Conservation (phyloP, 23 tunicate genomes). For the Corella eumyota region DNA sequence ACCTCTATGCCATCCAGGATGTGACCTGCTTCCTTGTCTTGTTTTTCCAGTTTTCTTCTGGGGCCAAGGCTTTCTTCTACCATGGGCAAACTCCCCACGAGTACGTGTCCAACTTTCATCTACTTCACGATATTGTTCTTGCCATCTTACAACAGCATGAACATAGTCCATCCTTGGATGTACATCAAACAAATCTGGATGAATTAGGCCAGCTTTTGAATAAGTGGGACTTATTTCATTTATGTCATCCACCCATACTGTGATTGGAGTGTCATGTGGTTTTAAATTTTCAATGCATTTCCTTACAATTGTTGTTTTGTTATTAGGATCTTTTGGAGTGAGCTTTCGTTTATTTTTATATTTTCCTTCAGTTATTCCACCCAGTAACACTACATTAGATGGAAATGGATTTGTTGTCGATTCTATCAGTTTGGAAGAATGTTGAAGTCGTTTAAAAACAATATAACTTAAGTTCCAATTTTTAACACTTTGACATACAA, state of each 20-base stretch:
- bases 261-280: too few relatives aligned
- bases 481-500: too few relatives aligned
- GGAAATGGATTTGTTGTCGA: too few relatives aligned
- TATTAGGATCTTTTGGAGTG: too few relatives aligned
- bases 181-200: slow-evolving; percentile 50
- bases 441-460: too few relatives aligned
- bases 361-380: too few relatives aligned
- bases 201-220: slow-evolving; percentile 23
- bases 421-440: too few relatives aligned
- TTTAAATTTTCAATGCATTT: too few relatives aligned
- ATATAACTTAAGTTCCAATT: too few relatives aligned
- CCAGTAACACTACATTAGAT: too few relatives aligned
- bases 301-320: too few relatives aligned
- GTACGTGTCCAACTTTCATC: slow-evolving; percentile 70
- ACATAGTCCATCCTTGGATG: slow-evolving; percentile 81
- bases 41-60: slow-evolving; percentile 71
- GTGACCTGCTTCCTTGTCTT: slow-evolving; percentile 52
- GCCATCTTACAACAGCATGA: slow-evolving; percentile 73
- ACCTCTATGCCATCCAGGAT: slow-evolving; percentile 74
- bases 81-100: slow-evolving; percentile 71
- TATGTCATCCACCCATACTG: slow-evolving; percentile 36
- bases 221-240: background rate
- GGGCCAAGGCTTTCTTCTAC: slow-evolving; percentile 77
- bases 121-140: slow-evolving; percentile 54
- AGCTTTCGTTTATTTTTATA: too few relatives aligned